A percentile compares a stretch with the other conserved stretches of the same genome.
These are phyloP conservation scores for Emberiza fucata DNA, from an alignment of 2,113 vertebrate genomes.

Conservation along the genomic window DNA sequence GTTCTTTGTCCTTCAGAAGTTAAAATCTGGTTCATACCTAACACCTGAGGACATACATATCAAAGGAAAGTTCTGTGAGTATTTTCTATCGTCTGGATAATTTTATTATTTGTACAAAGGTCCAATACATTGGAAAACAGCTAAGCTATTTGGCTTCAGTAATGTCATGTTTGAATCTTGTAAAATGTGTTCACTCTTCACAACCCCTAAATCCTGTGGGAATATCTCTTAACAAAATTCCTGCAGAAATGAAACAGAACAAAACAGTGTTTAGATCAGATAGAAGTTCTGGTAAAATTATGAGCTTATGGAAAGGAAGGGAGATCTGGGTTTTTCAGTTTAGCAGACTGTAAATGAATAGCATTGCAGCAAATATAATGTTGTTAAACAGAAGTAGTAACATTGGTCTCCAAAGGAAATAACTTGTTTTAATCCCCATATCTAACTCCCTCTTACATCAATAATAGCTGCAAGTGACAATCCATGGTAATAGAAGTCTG, in stretches of 20 bases:
- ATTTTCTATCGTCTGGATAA: not conserved
- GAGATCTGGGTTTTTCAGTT: not conserved
- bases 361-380: not conserved
- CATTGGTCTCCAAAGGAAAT: not conserved
- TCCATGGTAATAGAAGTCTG: not conserved
- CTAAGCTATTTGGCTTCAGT: not conserved
- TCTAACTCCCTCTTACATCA: not conserved
- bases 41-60: not conserved
- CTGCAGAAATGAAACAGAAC: not conserved
- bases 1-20: not conserved
- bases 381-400: not conserved
- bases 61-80: not conserved
- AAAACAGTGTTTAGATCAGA: not conserved
- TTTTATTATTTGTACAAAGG: not conserved
- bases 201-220: not conserved
- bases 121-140: not conserved
- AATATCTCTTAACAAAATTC: not conserved
- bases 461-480: not conserved
- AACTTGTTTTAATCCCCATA: not conserved
- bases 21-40: not conserved
- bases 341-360: not conserved
- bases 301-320: not conserved
- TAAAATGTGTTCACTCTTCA: not conserved
- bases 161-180: not conserved
- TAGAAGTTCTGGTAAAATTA: not conserved